Evolutionary conservation across 2,888 invertebrate genomes (phyloP).

Genomic region (Agonopterix arenella): DNA sequence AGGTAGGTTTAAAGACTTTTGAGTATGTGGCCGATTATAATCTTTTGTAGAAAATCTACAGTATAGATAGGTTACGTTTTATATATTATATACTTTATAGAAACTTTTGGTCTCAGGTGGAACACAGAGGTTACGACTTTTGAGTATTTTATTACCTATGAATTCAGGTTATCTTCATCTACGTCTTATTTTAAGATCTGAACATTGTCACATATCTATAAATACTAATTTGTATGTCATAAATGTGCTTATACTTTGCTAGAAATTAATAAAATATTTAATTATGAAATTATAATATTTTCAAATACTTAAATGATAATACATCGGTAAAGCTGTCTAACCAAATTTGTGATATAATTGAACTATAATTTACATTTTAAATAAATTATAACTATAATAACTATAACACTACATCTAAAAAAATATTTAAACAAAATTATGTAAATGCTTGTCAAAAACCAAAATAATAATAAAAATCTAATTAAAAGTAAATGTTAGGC

Average conservation of each 20-base stretch:
- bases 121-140: conserved; percentile 27
- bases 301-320: background rate
- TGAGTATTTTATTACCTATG: conserved; percentile 4
- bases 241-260: too few species aligned
- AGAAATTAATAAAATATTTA: too few species aligned
- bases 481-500: conserved; percentile 10
- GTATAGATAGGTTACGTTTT: conserved; percentile 25
- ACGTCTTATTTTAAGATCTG: conserved; percentile 4
- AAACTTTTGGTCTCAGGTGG: conserved; percentile 31
- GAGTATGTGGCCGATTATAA: conserved; percentile 3
- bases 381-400: conserved; percentile 11
- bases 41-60: conserved; percentile 36
- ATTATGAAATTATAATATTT: background rate
- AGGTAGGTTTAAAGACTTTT: background rate
- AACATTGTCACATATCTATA: background rate
- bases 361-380: conserved; percentile 11
- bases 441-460: background rate
- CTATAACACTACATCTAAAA: background rate
- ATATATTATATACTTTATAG: conserved; percentile 13
- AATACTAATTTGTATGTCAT: too few species aligned
- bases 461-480: background rate
- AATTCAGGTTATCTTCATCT: too few species aligned
- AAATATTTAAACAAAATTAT: background rate
- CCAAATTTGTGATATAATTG: conserved; percentile 18
- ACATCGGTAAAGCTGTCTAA: conserved; percentile 28